These are phyloP conservation scores for Pocillopora verrucosa DNA, from an alignment of 64 coral and sea anemone genomes.

Conservation along the genomic window DNA sequence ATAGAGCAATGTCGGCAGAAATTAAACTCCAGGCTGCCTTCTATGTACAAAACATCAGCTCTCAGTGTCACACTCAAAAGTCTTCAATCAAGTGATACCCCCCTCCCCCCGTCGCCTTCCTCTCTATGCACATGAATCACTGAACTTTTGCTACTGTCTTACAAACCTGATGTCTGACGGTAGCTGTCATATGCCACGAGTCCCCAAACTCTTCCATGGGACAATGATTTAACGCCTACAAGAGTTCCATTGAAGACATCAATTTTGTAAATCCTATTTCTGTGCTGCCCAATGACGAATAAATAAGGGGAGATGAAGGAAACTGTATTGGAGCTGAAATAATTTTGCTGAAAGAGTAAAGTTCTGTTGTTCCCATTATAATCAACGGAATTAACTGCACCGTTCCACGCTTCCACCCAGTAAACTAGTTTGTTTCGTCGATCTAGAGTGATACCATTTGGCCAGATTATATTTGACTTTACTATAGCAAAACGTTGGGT, in stretches of 20 bases:
- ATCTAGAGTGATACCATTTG: conserved; percentile 40
- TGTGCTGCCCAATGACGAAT: conserved; percentile 41
- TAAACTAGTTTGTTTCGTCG: conserved; percentile 30
- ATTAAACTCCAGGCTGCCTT: too few relatives aligned
- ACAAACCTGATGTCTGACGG: background rate
- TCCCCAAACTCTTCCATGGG: conserved; percentile 6
- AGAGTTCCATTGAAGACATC: background rate
- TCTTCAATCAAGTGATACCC: too few relatives aligned
- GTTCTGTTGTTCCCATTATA: conserved; percentile 50
- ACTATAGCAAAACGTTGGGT: conserved; percentile 36
- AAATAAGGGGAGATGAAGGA: too few relatives aligned
- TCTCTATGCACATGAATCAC: too few relatives aligned
- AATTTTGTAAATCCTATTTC: background rate
- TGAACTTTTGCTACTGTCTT: too few relatives aligned
- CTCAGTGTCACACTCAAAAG: too few relatives aligned
- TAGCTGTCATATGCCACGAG: conserved; percentile 44
- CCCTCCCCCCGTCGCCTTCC: too few relatives aligned
- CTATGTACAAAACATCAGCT: too few relatives aligned
- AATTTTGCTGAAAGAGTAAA: background rate
- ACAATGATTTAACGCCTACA: background rate
- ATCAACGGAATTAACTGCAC: conserved; percentile 48
- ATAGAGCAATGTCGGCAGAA: too few relatives aligned
- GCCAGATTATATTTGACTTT: conserved; percentile 14
- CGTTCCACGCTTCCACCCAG: conserved; percentile 37
- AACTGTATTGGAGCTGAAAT: background rate